Base-by-base conservation (phyloP, 2,888 invertebrate genomes). In the Agriotes lineatus region DNA sequence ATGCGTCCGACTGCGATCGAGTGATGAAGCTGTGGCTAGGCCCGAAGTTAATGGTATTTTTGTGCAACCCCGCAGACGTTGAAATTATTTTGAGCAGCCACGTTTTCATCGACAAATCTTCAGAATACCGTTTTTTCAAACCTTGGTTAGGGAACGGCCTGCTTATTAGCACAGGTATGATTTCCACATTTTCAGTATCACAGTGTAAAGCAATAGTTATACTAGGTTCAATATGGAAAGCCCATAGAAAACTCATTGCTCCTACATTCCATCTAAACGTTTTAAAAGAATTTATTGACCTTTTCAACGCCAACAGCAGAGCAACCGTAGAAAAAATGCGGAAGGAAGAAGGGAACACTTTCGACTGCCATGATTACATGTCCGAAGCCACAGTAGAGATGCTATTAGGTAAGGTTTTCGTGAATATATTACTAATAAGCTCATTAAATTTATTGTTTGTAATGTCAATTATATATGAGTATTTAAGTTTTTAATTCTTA, bases 221-320 rank as follows among this genome's bases (percentile, higher is more conserved):
- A n/a, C 9, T 77, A 93, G 93, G 93, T 80, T 90, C 91, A 77
- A 94, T 93, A 89, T 95, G 95, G 95, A 89, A 93, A 57, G 89
- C 92, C 16, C 94, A 95, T 82, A 90, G 95, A 76, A 94, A 94
- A 85, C 85, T 95, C 75, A 95, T 95, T 75, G 94, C 95, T 7
- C 95, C 95, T 48, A 94, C 94, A 72, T 95, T 95, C 90, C 94
- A 95, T 81, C 86, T 95, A 84, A 95, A 95, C 83, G 93, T 95
- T 0, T 85, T 95, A 76, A 94, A 94, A 86, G 93, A 93, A 76
- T 95, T 95, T 86, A 93, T 95, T 78, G 93, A 93, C 79, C 86
- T 94, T 33, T 95, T 95, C 86, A 94, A 95, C 81, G 92, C 91
- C 71, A 94, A 94, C 85, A 93, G 93, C 44, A 87, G 88, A 48